Evolutionary conservation across 2,113 vertebrate genomes (phyloP).

Genomic region (Prochilodus magdalenae): DNA sequence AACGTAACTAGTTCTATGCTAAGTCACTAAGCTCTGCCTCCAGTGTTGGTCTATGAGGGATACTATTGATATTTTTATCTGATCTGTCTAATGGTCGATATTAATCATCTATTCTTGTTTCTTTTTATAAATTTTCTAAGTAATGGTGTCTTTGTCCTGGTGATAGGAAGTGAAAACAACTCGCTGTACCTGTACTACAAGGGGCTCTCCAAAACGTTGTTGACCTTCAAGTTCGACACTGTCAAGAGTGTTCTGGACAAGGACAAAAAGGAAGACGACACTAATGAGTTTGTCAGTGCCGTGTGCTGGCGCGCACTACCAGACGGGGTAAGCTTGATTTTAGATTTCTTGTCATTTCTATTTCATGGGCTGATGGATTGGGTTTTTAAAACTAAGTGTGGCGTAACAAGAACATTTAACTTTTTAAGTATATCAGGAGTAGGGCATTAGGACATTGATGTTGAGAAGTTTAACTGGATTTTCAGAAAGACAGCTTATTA

Average conservation of each 20-base stretch:
- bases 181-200: slow-evolving; percentile 98
- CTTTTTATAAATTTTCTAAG: neutral
- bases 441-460: neutral
- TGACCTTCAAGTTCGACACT: slow-evolving; percentile 98
- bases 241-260: slow-evolving; percentile 99
- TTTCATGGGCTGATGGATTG: neutral
- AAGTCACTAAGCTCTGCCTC: too few species aligned
- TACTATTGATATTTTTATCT: too few species aligned
- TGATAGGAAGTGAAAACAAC: slow-evolving; percentile 95
- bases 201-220: slow-evolving; percentile 97
- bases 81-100: too few species aligned
- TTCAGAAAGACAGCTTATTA: neutral
- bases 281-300: slow-evolving; percentile 98
- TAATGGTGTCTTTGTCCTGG: neutral
- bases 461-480: neutral
- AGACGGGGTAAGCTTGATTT: slow-evolving; percentile 86
- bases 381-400: neutral
- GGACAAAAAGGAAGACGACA: slow-evolving; percentile 98
- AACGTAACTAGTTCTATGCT: too few species aligned
- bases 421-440: neutral
- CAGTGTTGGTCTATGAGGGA: too few species aligned
- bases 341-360: neutral
- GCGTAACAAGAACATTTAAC: neutral
- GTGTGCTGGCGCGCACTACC: slow-evolving; percentile 97
- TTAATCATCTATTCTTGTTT: neutral